Base-by-base conservation (phyloP, 2,888 invertebrate species). In the Pecten maximus region DNA sequence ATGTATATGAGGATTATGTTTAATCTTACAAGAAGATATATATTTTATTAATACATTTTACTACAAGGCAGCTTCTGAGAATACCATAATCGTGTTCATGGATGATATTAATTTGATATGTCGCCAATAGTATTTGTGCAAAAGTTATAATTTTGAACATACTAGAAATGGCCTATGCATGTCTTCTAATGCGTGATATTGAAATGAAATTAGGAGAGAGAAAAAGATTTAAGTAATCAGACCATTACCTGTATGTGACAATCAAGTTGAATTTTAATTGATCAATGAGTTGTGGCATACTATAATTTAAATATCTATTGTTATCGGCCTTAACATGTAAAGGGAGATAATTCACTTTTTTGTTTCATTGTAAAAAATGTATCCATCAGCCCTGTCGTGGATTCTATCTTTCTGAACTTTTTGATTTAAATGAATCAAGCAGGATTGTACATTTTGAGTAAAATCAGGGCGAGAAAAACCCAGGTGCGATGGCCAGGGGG, bases 1-100 rank as follows among this genome's bases (percentile, higher is more conserved):
- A 15, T 74, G 74, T 23, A 15, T 35, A 74, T 74, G 28, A 74
- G 28, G 10, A 35, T 28, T 0, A 60, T 60, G n/a, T 60, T 23
- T 60, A 60, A 60, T 23, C 8, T 16, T 60, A 60, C 60, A 23
- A 60, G 60, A 60, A 35, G 19, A 60, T 60, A 74, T 74, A 74
- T 74, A 74, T 74, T 74, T 74, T 74, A 35, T 74, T 74, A 23
- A 74, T 28, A 74, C 74, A 74, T 35, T 74, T 74, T 74, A 74
- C 74, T 15, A 35, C 35, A 74, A 35, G 74, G 74, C 74, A 74
- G 74, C 74, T 74, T 74, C 23, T 74, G 74, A 35, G 19, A 35
- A 35, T 35, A 35, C 35, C 54, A 54, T 54, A 19, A 16, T 48
- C 48, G 4, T 60, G n/a, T 60, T 48, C 23, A 60, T 23, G 0